Base-by-base conservation (phyloP, 2,797 vertebrate species). In the Enteromius radiatus region DNA sequence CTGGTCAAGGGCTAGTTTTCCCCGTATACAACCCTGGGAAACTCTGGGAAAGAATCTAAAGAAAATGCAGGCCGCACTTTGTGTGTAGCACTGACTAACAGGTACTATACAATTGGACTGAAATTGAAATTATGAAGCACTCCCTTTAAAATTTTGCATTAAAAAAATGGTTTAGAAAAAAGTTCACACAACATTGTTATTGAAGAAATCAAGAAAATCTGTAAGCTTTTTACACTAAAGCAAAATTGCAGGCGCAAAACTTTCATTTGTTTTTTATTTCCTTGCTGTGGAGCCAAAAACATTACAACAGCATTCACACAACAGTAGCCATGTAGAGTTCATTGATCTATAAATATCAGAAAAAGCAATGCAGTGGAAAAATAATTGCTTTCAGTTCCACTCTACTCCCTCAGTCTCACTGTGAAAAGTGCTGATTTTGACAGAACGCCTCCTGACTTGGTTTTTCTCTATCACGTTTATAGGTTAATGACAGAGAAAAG, bases 281-380 rank as follows among this genome's bases (percentile, higher is more conserved):
- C 15, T 74, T 69, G 9, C 74, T 70, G 31, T 7, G 11, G 64
- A 59, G 38, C 47, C 4, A 12, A 23, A 76, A 41, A 67, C 33
- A 67, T 76, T 15, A 45, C 63, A 63, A 47, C 54, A 26, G 84
- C 47, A 79, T 73, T 59, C 69, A 45, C 15, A 65, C 78, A 89
- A 52, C 71, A 54, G 41, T 65, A 83, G 65, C 70, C 75, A 80
- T 80, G 80, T 77, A 79, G 31, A 64, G 68, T 70, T 88, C 87
- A 86, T 84, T 90, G 87, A 91, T 87, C 82, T 52, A 76, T 87
- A 89, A 85, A 90, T 84, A 86, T 80, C 80, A 73, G 84, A 81
- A 85, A 80, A 79, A 64, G 85, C 71, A 86, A 56, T 71, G 71
- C 74, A 78, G 61, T 71, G 80, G 56, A 56, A 65, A 80, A 83